A percentile compares a stretch with the other conserved stretches of the same genome.
phyloP scores from a whole-genome alignment of 2,888 invertebrate genomes.

The Copidosoma aretas region DNA sequence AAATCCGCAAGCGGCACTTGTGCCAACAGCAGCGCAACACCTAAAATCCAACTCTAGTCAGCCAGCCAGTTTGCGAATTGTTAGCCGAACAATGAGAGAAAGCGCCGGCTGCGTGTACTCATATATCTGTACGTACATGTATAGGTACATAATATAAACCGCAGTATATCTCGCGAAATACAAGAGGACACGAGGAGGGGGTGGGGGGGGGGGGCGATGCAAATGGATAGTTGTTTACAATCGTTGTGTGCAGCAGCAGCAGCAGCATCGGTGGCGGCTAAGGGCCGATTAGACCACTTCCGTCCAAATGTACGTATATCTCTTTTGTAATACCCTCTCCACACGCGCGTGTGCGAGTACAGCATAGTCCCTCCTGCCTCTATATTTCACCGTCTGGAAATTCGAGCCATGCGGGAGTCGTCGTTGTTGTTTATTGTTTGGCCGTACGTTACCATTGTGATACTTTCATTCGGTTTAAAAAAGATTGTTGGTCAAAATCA shows the following conservation, averaged over 20 bases:
- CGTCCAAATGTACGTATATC: slow-evolving; percentile 7
- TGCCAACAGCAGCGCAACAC: neutral
- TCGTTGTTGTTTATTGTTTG: too few relatives aligned
- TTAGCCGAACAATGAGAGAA: neutral
- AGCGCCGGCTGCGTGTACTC: too few relatives aligned
- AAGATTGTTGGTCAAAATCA: too few relatives aligned
- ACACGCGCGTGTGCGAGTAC: neutral
- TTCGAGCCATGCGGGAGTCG: too few relatives aligned
- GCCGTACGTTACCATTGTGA: too few relatives aligned
- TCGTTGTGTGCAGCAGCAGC: neutral
- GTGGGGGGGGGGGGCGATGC: slow-evolving; percentile 1
- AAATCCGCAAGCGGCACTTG: neutral
- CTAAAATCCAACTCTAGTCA: neutral
- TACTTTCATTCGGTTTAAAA: too few relatives aligned
- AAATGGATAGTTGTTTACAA: slow-evolving; percentile 11
- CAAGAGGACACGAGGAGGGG: neutral
- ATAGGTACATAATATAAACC: too few relatives aligned
- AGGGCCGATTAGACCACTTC: slow-evolving; percentile 26
- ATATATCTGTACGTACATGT: neutral
- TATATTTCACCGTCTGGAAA: too few relatives aligned
- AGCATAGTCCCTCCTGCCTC: too few relatives aligned
- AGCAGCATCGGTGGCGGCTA: neutral
- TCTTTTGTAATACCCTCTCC: neutral
- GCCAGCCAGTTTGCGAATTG: slow-evolving; percentile 19
- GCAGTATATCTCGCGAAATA: too few relatives aligned